A percentile compares a stretch with the other conserved stretches of the same genome.
Evolutionary conservation across 2,797 vertebrate species (phyloP).

Genomic region (Xiphophorus birchmanni): DNA sequence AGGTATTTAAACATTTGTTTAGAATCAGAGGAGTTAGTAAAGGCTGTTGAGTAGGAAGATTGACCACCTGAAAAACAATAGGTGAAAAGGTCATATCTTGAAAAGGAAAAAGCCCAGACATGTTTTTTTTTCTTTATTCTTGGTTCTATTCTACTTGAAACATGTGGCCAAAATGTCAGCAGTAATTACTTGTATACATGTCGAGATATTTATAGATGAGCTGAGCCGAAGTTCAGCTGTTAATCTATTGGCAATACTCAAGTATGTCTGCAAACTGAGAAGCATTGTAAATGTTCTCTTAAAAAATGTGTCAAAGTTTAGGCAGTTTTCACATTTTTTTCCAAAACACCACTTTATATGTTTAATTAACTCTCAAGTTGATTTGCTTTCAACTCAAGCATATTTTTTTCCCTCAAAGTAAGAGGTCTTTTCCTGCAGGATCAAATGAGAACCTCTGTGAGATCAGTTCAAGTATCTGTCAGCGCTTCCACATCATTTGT

Average conservation of each 20-base stretch:
- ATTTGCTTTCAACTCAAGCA: neutral
- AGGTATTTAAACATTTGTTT: slow-evolving; percentile 33
- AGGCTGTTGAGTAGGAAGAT: neutral
- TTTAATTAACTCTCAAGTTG: neutral
- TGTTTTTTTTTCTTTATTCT: neutral
- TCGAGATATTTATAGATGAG: neutral
- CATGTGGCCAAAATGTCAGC: neutral
- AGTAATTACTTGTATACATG: neutral
- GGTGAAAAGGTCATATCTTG: slow-evolving; percentile 36
- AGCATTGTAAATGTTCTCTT: neutral
- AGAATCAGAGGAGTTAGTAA: slow-evolving; percentile 23
- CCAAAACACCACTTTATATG: neutral
- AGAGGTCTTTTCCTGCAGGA: neutral
- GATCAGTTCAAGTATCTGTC: neutral
- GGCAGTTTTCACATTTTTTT: neutral
- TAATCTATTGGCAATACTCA: neutral
- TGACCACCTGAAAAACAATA: slow-evolving; percentile 13
- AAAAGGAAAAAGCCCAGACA: slow-evolving; percentile 30
- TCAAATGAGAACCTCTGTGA: neutral
- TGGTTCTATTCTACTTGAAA: neutral
- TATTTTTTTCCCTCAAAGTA: neutral
- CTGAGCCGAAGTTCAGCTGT: neutral
- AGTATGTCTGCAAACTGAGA: neutral
- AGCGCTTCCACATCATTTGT: neutral
- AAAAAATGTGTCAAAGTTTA: neutral